A percentile compares a stretch with the other conserved stretches of the same genome.
These are phyloP conservation scores for Heliconius hermathena DNA, from an alignment of 1,140 invertebrate species.

Conservation along the genomic window DNA sequence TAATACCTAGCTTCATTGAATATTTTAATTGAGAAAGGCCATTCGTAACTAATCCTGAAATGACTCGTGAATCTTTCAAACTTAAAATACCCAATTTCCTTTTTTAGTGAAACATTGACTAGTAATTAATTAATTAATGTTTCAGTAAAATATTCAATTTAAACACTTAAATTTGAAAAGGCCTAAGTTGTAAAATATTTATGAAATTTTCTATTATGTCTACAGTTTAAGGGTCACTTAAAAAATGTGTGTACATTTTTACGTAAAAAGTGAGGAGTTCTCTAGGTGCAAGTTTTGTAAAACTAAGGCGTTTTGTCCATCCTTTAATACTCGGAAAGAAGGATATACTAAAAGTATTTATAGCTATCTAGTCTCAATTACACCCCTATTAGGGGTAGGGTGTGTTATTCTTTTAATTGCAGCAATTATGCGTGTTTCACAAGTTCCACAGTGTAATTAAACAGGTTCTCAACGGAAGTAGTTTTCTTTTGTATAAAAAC, in stretches of 20 bases:
- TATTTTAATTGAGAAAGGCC: neutral
- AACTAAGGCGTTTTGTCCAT: neutral
- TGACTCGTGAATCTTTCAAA: neutral
- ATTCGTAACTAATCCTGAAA: neutral
- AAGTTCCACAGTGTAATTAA: neutral
- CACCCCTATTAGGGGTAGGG: neutral
- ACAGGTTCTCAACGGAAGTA: neutral
- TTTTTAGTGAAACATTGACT: neutral
- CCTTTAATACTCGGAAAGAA: neutral
- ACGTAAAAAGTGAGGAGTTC: neutral
- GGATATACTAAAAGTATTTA: slow-evolving; percentile 11
- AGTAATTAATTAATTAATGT: neutral
- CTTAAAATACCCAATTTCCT: neutral
- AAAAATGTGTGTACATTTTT: slow-evolving; percentile 4
- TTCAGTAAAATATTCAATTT: neutral
- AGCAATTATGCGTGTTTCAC: slow-evolving; percentile 1
- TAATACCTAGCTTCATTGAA: slow-evolving; percentile 1
- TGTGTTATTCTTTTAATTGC: slow-evolving; percentile 4
- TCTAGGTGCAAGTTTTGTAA: neutral
- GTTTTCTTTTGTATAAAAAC: neutral
- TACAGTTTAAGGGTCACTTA: slow-evolving; percentile 5
- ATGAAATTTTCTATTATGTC: slow-evolving; percentile 2
- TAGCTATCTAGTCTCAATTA: slow-evolving; percentile 15
- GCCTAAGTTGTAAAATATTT: neutral
- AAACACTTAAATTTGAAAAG: neutral